A percentile compares a stretch with the other conserved stretches of the same genome.
Evolutionary conservation across 2,888 invertebrate species (phyloP).

Genomic region (Cephus sareptanus): DNA sequence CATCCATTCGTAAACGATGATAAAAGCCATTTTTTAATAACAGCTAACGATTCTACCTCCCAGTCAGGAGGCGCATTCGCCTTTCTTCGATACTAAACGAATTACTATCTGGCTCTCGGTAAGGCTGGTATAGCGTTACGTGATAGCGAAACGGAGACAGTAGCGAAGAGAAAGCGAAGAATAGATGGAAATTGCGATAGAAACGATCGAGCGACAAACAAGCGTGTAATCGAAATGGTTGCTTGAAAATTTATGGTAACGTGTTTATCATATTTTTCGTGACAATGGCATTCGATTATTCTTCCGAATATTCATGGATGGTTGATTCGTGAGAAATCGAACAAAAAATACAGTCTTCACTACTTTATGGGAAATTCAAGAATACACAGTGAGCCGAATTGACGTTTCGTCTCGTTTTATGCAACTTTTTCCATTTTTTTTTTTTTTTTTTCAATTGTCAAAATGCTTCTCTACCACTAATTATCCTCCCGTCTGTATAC

Average conservation of each 20-base stretch:
- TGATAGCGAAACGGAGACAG: neutral
- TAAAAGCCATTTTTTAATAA: neutral
- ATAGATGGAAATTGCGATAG: neutral
- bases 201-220: neutral
- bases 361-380: neutral
- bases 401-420: neutral
- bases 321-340: neutral
- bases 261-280: slow-evolving; percentile 10
- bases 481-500: neutral
- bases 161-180: neutral
- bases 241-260: slow-evolving; percentile 16
- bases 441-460: neutral
- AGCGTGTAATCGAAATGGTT: slow-evolving; percentile 4
- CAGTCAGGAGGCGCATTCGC: neutral
- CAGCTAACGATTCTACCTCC: neutral
- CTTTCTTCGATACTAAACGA: neutral
- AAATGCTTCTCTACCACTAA: neutral
- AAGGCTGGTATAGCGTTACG: neutral
- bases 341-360: neutral
- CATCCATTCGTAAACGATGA: neutral
- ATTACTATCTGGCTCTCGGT: neutral
- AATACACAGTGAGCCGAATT: neutral
- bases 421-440: neutral
- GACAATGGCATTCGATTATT: slow-evolving; percentile 11
- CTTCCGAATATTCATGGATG: slow-evolving; percentile 9